A percentile compares a stretch with the other conserved stretches of the same genome.
These are phyloP conservation scores for Orius insidiosus DNA, from an alignment of 1,140 invertebrate genomes.

Conservation along the genomic window DNA sequence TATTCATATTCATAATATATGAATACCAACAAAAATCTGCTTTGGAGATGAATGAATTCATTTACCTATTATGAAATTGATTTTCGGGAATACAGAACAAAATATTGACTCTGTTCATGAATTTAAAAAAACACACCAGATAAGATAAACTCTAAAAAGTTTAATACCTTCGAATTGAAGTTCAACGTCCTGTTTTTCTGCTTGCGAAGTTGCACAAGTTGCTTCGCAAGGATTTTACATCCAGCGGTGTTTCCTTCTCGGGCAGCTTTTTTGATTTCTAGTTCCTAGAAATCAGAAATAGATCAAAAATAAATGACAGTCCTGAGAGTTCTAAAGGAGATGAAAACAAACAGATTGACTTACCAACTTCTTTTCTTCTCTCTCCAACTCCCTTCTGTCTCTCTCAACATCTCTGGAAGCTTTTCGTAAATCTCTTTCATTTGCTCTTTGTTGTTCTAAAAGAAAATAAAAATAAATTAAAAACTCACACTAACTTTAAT, in stretches of 20 bases:
- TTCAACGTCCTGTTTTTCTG: conserved; percentile 68
- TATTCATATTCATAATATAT: too few species aligned
- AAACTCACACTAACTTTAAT: conserved; percentile 7
- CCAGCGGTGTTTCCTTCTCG: conserved; percentile 73
- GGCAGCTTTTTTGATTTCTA: conserved; percentile 58
- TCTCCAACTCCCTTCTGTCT: conserved; percentile 58
- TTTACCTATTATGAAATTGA: too few species aligned
- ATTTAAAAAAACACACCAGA: too few species aligned
- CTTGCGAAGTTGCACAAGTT: conserved; percentile 63
- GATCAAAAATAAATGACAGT: too few species aligned
- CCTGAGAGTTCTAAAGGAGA: too few species aligned
- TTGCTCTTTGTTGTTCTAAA: conserved; percentile 67
- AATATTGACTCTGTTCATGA: too few species aligned
- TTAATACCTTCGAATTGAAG: conserved; percentile 49
- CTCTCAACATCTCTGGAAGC: conserved; percentile 67
- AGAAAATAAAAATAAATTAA: conserved; percentile 24
- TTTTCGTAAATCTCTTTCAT: conserved; percentile 60
- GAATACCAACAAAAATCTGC: too few species aligned
- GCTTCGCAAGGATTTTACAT: conserved; percentile 68
- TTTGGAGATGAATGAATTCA: too few species aligned
- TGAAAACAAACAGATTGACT: conserved; percentile 15
- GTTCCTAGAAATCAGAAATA: neutral
- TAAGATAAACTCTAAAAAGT: too few species aligned
- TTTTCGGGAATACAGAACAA: too few species aligned
- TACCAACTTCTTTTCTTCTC: conserved; percentile 79